phyloP scores from a whole-genome alignment of 2,797 vertebrate genomes.

The Meda fulgida region DNA sequence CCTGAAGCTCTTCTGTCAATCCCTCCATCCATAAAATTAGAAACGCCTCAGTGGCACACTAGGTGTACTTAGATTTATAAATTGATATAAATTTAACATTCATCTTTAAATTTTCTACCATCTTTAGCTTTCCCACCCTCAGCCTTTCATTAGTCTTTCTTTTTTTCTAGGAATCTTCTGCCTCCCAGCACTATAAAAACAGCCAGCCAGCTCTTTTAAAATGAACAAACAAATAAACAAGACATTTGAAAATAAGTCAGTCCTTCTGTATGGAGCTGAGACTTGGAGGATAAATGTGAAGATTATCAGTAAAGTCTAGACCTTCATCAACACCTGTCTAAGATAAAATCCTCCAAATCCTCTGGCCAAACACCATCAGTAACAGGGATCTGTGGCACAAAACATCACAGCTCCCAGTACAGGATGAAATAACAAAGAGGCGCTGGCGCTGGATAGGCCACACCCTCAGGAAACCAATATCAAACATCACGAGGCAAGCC shows the following conservation, averaged over 20 bases:
- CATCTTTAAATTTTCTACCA: too few relatives aligned
- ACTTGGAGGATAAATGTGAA: background rate
- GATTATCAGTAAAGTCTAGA: background rate
- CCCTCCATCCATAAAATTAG: conserved; percentile 74
- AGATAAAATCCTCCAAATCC: background rate
- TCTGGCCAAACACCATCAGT: background rate
- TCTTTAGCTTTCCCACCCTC: conserved; percentile 72
- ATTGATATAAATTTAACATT: conserved; percentile 67
- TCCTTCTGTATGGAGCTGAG: background rate
- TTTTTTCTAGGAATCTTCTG: conserved; percentile 55
- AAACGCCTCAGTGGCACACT: conserved; percentile 75
- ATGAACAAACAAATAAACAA: background rate
- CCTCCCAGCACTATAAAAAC: conserved; percentile 48
- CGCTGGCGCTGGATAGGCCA: background rate
- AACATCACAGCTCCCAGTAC: background rate
- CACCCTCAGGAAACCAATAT: background rate
- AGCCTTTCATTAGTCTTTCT: conserved; percentile 70
- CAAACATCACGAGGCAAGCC: too few relatives aligned
- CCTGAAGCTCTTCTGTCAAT: conserved; percentile 69
- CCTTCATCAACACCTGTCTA: background rate
- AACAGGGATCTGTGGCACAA: background rate
- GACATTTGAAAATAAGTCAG: background rate
- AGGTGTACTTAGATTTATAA: conserved; percentile 78
- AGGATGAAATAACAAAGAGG: background rate
- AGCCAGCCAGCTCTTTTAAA: conserved; percentile 18